These are phyloP conservation scores for Pteromalus puparum DNA, from an alignment of 1,140 invertebrate genomes.

Conservation along the genomic window DNA sequence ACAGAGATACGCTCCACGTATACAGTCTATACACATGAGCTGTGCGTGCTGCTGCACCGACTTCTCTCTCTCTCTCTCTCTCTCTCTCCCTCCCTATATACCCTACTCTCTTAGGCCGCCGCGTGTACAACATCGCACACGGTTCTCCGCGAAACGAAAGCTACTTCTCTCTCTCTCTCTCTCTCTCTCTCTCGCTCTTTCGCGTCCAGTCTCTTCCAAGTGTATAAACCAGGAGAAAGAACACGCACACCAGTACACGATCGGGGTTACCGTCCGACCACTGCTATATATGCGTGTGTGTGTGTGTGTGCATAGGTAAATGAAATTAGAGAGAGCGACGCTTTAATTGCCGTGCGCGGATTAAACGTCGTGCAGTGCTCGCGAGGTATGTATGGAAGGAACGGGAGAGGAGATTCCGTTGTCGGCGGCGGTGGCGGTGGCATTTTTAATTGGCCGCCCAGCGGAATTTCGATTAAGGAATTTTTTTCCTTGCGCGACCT, in stretches of 20 bases:
- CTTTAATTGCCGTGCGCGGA: conserved; percentile 15
- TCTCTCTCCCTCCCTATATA: not conserved
- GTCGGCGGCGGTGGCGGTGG: not conserved
- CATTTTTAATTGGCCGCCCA: conserved; percentile 9
- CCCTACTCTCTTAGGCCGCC: not conserved
- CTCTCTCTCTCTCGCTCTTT: not conserved
- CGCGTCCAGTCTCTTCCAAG: not conserved
- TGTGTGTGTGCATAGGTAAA: not conserved
- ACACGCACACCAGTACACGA: not conserved
- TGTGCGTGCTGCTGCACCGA: conserved; percentile 10
- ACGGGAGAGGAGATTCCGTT: not conserved
- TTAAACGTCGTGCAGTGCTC: conserved; percentile 8
- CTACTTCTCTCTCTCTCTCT: not conserved
- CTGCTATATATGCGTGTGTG: not conserved
- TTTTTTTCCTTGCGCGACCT: not conserved
- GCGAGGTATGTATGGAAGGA: not conserved
- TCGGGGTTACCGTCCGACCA: not conserved
- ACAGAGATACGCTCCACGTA: not conserved
- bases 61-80: not conserved
- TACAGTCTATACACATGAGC: not conserved
- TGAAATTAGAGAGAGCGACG: conserved; percentile 8
- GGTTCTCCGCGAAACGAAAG: not conserved
- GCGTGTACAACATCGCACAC: not conserved
- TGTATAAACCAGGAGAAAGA: not conserved
- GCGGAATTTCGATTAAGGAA: conserved; percentile 2